Conservation (phyloP, 2,888 invertebrate genomes). For the Drosophila neutralis region DNA sequence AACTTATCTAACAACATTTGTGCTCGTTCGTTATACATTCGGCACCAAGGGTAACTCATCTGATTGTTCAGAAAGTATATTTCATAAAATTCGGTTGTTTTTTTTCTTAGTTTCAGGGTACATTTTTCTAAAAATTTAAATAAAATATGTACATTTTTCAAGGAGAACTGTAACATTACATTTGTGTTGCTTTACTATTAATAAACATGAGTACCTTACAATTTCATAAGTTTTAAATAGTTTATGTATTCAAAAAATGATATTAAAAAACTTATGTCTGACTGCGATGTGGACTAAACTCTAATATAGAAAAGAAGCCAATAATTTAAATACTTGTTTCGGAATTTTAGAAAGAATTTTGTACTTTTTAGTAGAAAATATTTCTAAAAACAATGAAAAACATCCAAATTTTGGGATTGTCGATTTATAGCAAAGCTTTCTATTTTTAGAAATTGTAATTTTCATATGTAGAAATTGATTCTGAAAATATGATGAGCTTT, state of each 20-base stretch:
- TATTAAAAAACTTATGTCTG: no score
- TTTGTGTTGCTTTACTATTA: neutral
- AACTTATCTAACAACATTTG: conserved; percentile 1
- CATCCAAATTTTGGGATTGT: no score
- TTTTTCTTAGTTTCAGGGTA: neutral
- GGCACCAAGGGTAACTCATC: neutral
- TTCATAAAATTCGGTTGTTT: neutral
- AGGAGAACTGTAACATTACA: neutral
- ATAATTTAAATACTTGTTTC: neutral
- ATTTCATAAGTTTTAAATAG: no score
- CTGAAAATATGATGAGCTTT: neutral
- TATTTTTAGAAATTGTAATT: neutral
- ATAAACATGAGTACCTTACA: neutral
- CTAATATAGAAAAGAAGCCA: no score
- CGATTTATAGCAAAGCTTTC: neutral
- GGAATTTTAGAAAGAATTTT: no score
- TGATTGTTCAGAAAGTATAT: neutral
- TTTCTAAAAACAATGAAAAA: no score
- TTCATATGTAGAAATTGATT: neutral
- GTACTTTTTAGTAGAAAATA: no score
- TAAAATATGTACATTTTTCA: neutral
- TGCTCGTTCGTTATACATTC: neutral
- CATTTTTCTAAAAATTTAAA: neutral
- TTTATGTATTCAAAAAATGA: no score
- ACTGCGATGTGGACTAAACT: no score